Conservation (phyloP, 2,113 vertebrate genomes). For the Trogon surrucura region DNA sequence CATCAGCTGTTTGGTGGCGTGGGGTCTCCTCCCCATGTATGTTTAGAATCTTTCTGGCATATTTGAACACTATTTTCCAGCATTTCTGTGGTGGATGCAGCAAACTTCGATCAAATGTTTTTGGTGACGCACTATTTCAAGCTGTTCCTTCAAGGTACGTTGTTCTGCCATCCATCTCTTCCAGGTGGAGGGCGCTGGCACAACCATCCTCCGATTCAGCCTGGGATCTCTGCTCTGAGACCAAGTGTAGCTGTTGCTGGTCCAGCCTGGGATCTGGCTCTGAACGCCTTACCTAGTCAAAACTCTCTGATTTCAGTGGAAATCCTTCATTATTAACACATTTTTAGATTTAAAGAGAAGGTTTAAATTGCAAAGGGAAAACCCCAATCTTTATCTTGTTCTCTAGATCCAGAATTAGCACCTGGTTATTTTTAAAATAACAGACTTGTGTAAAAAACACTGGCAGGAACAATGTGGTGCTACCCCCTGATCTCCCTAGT, state of each 20-base stretch:
- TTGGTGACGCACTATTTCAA: background rate
- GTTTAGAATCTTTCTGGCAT: background rate
- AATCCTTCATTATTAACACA: background rate
- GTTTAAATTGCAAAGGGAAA: background rate
- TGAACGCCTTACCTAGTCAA: background rate
- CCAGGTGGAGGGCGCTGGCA: background rate
- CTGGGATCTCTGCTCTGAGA: background rate
- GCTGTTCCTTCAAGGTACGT: background rate
- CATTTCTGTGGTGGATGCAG: background rate
- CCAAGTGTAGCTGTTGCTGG: background rate
- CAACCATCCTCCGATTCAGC: fast-evolving
- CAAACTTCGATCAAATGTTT: background rate
- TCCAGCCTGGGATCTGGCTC: background rate
- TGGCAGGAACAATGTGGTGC: background rate
- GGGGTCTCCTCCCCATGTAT: background rate
- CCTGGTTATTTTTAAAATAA: conserved; percentile 10
- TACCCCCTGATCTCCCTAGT: background rate
- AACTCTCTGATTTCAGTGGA: background rate
- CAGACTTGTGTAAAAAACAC: background rate
- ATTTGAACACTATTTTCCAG: background rate
- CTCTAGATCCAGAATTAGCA: background rate
- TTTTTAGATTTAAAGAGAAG: background rate
- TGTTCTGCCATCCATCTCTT: background rate
- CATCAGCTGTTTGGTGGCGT: background rate
- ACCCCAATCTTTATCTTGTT: background rate